Conservation (phyloP, 2,797 vertebrate genomes). For the Schizothorax lantsangensis region DNA sequence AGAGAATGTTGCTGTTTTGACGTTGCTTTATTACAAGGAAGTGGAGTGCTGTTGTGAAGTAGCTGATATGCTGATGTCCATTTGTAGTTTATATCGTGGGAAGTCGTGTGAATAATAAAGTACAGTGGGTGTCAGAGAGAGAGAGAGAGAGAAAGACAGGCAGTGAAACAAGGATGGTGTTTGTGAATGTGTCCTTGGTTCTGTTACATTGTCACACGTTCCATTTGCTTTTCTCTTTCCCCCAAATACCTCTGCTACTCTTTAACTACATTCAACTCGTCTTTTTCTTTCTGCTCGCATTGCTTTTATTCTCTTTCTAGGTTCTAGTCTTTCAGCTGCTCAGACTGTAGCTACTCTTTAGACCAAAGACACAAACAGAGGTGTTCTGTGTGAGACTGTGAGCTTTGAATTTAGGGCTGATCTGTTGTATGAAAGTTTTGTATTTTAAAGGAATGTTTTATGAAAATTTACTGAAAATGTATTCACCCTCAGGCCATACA, state of each 20-base stretch:
- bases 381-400: constrained; percentile 13
- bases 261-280: constrained; percentile 7
- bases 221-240: constrained; percentile 11
- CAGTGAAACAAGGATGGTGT: neutral
- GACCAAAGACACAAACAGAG: constrained; percentile 4
- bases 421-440: neutral
- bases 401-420: neutral
- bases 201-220: constrained; percentile 1
- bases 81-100: neutral
- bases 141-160: neutral
- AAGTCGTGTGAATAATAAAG: constrained; percentile 20
- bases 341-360: neutral
- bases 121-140: neutral
- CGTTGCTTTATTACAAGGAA: neutral
- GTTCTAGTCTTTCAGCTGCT: constrained; percentile 2
- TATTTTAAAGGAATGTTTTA: neutral
- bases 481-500: neutral
- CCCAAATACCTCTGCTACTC: constrained; percentile 10
- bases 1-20: neutral
- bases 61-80: constrained; percentile 14
- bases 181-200: constrained; percentile 22
- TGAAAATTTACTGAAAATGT: neutral
- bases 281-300: neutral
- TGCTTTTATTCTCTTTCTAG: neutral
- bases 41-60: neutral